Conservation (phyloP, 2,797 vertebrate species). For the Rallus crepitans region DNA sequence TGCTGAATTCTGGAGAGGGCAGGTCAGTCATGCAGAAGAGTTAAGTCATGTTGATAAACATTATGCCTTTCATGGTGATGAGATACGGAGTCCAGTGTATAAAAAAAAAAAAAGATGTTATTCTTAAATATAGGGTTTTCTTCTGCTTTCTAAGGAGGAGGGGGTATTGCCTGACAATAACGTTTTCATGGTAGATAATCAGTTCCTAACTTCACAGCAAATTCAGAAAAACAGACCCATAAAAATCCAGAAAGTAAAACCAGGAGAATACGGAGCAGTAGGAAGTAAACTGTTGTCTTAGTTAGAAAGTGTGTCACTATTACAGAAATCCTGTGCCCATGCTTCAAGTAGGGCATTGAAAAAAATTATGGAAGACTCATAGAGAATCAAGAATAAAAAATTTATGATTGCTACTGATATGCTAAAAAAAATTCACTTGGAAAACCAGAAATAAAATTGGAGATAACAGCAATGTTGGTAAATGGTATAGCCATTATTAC, state of each 20-base stretch:
- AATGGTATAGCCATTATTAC: conserved; percentile 25
- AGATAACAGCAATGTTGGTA: background rate
- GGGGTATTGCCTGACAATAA: background rate
- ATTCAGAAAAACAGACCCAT: background rate
- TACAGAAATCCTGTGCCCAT: background rate
- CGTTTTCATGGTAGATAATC: background rate
- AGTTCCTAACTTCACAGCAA: background rate
- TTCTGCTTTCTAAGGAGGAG: background rate
- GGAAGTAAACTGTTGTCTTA: background rate
- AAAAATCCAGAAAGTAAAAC: background rate
- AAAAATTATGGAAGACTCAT: background rate
- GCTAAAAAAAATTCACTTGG: background rate
- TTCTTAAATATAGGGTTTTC: background rate
- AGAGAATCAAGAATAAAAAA: background rate
- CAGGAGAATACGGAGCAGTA: background rate
- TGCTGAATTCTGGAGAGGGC: background rate
- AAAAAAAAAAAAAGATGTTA: background rate
- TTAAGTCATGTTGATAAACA: background rate
- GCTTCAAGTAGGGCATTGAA: background rate
- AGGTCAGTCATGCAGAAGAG: background rate
- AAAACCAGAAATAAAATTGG: background rate
- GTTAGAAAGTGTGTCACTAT: background rate
- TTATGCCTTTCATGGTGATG: background rate
- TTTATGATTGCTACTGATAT: background rate
- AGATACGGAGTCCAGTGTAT: background rate